These are phyloP conservation scores for Caenorhabditis auriculariae DNA, from an alignment of 2,888 invertebrate species.

Conservation along the genomic window DNA sequence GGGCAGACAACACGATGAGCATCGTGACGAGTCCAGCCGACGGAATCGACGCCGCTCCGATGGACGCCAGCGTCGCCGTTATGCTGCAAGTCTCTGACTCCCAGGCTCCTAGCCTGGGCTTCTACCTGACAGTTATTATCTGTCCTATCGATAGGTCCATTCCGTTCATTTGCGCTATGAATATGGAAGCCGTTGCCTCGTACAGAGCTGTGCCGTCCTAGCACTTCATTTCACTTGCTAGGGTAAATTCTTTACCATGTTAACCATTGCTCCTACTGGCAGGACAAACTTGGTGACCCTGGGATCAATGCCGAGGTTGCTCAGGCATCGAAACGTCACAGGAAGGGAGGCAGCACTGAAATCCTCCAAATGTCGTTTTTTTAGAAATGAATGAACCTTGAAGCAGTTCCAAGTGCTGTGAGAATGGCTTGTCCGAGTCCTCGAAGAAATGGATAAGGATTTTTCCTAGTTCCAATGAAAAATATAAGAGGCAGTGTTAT, in stretches of 20 bases:
- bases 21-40: slow-evolving; percentile 63
- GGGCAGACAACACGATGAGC: slow-evolving; percentile 66
- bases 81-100: slow-evolving; percentile 74
- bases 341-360: slow-evolving; percentile 72
- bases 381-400: slow-evolving; percentile 66
- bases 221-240: background rate
- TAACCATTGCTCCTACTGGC: slow-evolving; percentile 70
- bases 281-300: slow-evolving; percentile 72
- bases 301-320: slow-evolving; percentile 72
- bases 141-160: slow-evolving; percentile 79
- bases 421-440: slow-evolving; percentile 73
- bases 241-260: slow-evolving; percentile 74
- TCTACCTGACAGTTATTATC: slow-evolving; percentile 81
- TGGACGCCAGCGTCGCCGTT: slow-evolving; percentile 92
- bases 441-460: slow-evolving; percentile 61
- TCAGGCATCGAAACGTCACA: slow-evolving; percentile 72
- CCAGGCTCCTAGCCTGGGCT: background rate
- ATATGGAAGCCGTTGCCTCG: slow-evolving; percentile 82
- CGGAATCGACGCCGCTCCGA: slow-evolving; percentile 89
- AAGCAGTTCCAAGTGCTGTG: slow-evolving; percentile 72
- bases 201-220: slow-evolving; percentile 72
- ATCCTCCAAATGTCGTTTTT: background rate
- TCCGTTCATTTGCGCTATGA: slow-evolving; percentile 84
- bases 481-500: slow-evolving; percentile 71
- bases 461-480: slow-evolving; percentile 68